These are phyloP conservation scores for Oconnorella tubifera DNA, from an alignment of 2,888 invertebrate species.

Conservation along the genomic window DNA sequence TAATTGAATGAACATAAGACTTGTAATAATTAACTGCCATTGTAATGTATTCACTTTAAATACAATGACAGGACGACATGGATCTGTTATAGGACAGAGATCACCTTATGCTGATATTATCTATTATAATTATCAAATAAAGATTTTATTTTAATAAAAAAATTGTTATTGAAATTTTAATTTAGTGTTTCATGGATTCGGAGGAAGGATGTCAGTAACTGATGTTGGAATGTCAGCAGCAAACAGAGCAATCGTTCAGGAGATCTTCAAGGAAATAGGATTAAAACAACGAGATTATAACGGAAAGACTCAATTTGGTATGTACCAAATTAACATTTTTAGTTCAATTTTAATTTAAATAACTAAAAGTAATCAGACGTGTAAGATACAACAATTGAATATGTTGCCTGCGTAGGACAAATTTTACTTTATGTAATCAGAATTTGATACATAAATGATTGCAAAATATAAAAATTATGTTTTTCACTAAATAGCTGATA, in stretches of 20 bases:
- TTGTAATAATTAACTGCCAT: too few species aligned
- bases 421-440: too few species aligned
- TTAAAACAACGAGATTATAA: conserved; percentile 37
- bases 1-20: too few species aligned
- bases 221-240: conserved; percentile 32
- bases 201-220: conserved; percentile 35
- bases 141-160: background rate
- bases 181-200: conserved; percentile 39
- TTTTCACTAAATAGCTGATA: too few species aligned
- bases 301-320: conserved; percentile 37
- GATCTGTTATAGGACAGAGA: background rate
- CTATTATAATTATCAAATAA: background rate
- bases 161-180: background rate
- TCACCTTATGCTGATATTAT: background rate
- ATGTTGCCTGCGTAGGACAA: too few species aligned
- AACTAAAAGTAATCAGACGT: too few species aligned
- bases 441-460: too few species aligned
- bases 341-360: too few species aligned
- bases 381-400: too few species aligned
- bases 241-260: conserved; percentile 29
- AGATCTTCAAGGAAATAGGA: conserved; percentile 35
- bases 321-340: too few species aligned
- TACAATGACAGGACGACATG: background rate
- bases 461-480: too few species aligned
- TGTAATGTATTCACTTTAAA: too few species aligned